Percentiles rank a stretch among this genome's conserved stretches.
phyloP scores from a whole-genome alignment of 1,140 invertebrate species.

The Vanessa atalanta region DNA sequence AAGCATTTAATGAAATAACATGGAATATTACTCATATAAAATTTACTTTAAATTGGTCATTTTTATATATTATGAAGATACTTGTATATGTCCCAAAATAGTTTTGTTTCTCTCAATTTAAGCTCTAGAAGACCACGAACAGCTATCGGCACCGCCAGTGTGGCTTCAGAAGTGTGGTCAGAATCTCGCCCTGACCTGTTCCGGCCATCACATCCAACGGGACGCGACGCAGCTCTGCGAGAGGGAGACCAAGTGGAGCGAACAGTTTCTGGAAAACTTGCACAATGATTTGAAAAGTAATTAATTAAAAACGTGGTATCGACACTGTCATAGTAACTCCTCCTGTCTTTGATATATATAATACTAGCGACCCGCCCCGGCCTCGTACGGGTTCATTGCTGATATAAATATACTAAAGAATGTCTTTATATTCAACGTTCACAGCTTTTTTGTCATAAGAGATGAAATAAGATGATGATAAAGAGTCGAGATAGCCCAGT shows the following conservation, averaged over 20 bases:
- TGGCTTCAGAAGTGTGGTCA: conserved; percentile 64
- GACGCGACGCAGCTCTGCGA: conserved; percentile 79
- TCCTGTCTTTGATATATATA: no score
- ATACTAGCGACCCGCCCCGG: no score
- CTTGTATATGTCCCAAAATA: neutral
- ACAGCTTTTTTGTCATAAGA: no score
- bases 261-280: conserved; percentile 81
- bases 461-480: no score
- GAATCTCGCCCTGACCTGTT: conserved; percentile 59
- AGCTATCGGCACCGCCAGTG: conserved; percentile 49
- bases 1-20: no score
- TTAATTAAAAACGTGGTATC: no score
- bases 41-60: neutral
- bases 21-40: no score
- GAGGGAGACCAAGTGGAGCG: conserved; percentile 83
- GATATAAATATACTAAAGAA: no score
- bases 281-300: conserved; percentile 82
- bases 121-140: conserved; percentile 63
- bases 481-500: no score
- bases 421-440: no score
- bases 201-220: conserved; percentile 71
- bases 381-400: no score
- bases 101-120: neutral
- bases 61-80: neutral
- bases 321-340: no score